These are phyloP conservation scores for Cladorhizidae sp. DNA, from an alignment of 37 sponge, comb jelly and placozoan genomes.

Conservation along the genomic window DNA sequence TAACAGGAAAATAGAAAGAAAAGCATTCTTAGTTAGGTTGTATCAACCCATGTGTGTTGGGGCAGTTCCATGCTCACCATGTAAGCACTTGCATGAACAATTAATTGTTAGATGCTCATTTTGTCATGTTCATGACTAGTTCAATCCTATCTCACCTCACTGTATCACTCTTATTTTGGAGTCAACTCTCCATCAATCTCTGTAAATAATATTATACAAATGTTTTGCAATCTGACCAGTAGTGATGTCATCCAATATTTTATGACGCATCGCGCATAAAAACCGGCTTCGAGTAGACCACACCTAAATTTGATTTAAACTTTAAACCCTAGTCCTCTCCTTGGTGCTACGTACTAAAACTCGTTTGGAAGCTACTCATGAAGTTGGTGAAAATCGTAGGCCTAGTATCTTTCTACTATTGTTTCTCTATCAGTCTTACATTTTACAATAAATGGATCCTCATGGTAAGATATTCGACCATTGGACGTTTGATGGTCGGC, in stretches of 20 bases:
- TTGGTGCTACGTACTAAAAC: too few species aligned
- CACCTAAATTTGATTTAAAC: neutral
- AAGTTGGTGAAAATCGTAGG: slow-evolving; percentile 40
- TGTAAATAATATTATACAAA: neutral
- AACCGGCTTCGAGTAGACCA: too few species aligned
- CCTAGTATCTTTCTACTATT: slow-evolving; percentile 83
- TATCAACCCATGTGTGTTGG: slow-evolving; percentile 9
- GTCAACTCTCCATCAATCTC: neutral
- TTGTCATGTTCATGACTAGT: neutral
- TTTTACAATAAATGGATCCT: slow-evolving; percentile 98
- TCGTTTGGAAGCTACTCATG: too few species aligned
- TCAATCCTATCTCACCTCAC: neutral
- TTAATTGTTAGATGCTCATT: too few species aligned
- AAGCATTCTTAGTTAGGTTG: slow-evolving; percentile 17
- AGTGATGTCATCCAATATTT: neutral
- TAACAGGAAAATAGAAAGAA: too few species aligned
- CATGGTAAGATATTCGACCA: slow-evolving; percentile 57
- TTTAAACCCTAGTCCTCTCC: too few species aligned
- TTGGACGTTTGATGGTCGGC: neutral
- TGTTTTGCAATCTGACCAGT: neutral
- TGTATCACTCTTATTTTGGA: neutral
- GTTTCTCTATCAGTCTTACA: slow-evolving; percentile 91
- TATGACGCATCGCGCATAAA: too few species aligned
- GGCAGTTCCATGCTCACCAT: neutral
- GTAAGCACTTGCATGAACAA: too few species aligned